Conservation (phyloP, 2,888 invertebrate species). For the Hypena proboscidalis region DNA sequence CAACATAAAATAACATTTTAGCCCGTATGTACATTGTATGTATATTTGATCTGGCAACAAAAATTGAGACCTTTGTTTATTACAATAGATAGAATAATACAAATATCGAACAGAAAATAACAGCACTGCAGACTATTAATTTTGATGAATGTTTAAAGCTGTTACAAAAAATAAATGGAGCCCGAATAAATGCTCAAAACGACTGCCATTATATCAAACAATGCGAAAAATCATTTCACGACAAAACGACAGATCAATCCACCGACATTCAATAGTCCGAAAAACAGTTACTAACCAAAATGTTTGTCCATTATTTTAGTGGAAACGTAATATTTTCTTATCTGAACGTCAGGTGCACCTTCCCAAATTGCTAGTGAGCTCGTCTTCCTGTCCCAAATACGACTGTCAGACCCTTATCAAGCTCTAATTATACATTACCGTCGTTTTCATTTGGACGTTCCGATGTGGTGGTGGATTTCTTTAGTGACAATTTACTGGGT, state of each 20-base stretch:
- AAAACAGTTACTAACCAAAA: slow-evolving; percentile 18
- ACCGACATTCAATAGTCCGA: slow-evolving; percentile 12
- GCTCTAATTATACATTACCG: slow-evolving; percentile 81
- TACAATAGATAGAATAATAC: too few relatives aligned
- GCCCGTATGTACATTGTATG: too few relatives aligned
- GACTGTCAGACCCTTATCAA: slow-evolving; percentile 82
- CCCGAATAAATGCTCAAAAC: too few relatives aligned
- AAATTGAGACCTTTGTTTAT: too few relatives aligned
- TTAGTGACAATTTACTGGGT: slow-evolving; percentile 52
- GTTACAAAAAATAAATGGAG: too few relatives aligned
- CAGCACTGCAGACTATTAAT: too few relatives aligned
- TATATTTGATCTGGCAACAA: too few relatives aligned
- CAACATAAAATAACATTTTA: too few relatives aligned
- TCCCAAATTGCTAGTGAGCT: slow-evolving; percentile 65
- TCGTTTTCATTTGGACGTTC: slow-evolving; percentile 71
- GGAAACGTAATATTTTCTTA: slow-evolving; percentile 42
- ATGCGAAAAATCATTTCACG: background rate
- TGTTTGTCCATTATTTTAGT: slow-evolving; percentile 38
- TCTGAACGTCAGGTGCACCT: slow-evolving; percentile 68
- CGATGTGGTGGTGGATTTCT: slow-evolving; percentile 60
- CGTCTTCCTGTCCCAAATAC: slow-evolving; percentile 75
- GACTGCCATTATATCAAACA: background rate
- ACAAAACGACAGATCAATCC: slow-evolving; percentile 1
- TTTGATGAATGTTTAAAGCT: too few relatives aligned
- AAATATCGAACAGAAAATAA: too few relatives aligned